These are phyloP conservation scores for Lucilia cuprina DNA, from an alignment of 1,140 invertebrate genomes.

Conservation along the genomic window DNA sequence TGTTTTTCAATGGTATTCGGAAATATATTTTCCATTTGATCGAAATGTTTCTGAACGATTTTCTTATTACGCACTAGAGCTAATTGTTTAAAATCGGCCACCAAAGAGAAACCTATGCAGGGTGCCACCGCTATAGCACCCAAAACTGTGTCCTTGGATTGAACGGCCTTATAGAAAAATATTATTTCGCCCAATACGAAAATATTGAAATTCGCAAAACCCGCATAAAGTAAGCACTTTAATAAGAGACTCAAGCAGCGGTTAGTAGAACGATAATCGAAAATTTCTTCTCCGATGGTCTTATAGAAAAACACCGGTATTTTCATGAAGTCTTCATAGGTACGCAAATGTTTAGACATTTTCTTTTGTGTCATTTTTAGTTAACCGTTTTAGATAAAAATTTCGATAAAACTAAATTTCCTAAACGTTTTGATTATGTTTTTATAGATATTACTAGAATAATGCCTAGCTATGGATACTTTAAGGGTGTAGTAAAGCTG, in stretches of 20 bases:
- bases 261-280: conserved; percentile 51
- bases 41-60: conserved; percentile 41
- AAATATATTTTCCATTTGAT: conserved; percentile 51
- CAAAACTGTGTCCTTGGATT: conserved; percentile 49
- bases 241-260: conserved; percentile 40
- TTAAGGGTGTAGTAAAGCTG: too few relatives aligned
- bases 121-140: conserved; percentile 54
- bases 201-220: conserved; percentile 54
- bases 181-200: conserved; percentile 51
- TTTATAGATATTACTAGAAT: too few relatives aligned
- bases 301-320: conserved; percentile 51
- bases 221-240: conserved; percentile 48
- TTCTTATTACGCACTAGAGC: conserved; percentile 43
- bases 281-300: conserved; percentile 57
- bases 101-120: conserved; percentile 55
- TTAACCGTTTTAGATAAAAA: neutral
- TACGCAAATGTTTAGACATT: conserved; percentile 1
- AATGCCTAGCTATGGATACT: too few relatives aligned
- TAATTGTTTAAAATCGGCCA: conserved; percentile 50
- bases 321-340: conserved; percentile 48
- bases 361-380: neutral
- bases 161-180: conserved; percentile 49
- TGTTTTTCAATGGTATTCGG: conserved; percentile 45
- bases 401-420: too few relatives aligned
- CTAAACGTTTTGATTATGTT: too few relatives aligned